A percentile compares a stretch with the other conserved stretches of the same genome.
phyloP scores from a whole-genome alignment of 2,113 vertebrate species.

The Macroglossus sobrinus region DNA sequence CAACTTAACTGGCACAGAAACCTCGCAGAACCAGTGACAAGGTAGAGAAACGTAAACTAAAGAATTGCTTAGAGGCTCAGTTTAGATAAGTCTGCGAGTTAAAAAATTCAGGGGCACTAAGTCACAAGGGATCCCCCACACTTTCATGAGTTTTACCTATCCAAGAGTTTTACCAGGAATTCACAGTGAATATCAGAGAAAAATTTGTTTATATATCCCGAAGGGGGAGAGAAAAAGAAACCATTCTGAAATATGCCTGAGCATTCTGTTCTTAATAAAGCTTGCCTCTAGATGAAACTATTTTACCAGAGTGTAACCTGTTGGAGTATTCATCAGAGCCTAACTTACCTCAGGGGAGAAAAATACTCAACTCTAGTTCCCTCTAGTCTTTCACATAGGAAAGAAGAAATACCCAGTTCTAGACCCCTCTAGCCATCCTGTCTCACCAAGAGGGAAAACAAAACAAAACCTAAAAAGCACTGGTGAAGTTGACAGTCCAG shows the following conservation, averaged over 20 bases:
- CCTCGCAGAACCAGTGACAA: background rate
- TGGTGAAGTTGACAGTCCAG: background rate
- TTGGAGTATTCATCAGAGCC: background rate
- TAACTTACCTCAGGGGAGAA: background rate
- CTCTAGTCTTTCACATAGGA: background rate
- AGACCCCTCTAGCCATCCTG: background rate
- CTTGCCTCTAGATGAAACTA: background rate
- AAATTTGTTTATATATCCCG: background rate
- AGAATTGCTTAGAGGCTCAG: background rate
- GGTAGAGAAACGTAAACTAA: background rate
- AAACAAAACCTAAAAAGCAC: background rate
- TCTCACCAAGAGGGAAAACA: background rate
- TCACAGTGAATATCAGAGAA: background rate
- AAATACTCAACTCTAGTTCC: background rate
- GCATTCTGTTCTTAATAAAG: background rate
- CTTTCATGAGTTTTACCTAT: background rate
- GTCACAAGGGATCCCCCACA: background rate
- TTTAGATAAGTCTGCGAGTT: background rate
- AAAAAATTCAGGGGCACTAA: background rate
- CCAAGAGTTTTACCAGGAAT: background rate
- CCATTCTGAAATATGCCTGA: background rate
- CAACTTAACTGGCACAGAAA: background rate
- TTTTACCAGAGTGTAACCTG: background rate
- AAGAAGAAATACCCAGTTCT: too few species aligned
- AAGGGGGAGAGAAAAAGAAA: background rate